Evolutionary conservation across 64 coral and sea anemone genomes (phyloP), one percentile per base, ranked within the genome.

Genomic region (Porites lutea): DNA sequence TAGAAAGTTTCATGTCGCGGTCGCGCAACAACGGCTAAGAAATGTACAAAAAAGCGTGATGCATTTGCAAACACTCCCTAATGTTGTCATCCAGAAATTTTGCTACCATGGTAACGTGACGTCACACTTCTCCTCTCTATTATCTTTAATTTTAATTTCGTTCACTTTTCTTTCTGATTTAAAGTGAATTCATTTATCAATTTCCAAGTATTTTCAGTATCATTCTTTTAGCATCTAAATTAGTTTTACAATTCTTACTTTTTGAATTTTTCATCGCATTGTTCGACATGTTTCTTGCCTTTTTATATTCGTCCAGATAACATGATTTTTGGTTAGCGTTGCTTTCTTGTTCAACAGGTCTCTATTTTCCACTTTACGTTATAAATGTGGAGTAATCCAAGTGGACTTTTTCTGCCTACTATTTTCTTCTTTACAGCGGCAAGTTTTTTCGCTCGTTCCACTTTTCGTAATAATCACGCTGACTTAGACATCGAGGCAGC

Each of bases 181-280:
- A 21, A 79, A 49, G 77, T 79, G 48, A 79, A 53, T 79, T 79
- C 77, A 79, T 52, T 79, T 13, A 79, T 79, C 50, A 79, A 79
- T 79, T 79, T 77, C 77, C 77, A 79, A 21, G 45, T 79, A 15
- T 79, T 52, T 54, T 18, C 4, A 49, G 47, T 11, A 52, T 79
- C 55, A 57, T 54, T 79, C 55, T 79, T 54, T 49, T 79, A 49
- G 77, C 18, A 54, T 79, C 49, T 13, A 79, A 53, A 52, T 79
- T 79, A 79, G 48, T 5, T 79, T 12, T 48, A 79, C 48, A 79
- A 19, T 79, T 51, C n/a, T 79, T 52, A 8, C 6, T 84, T 64
- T 84, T 84, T 37, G 82, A 57, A 44, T 65, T 10, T 43, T 48
- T 66, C 12, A 67, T 62, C 11, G 82, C 82, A 65, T 84, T 84